phyloP scores from a whole-genome alignment of 1,140 invertebrate species.

The Mylabris phalerata region DNA sequence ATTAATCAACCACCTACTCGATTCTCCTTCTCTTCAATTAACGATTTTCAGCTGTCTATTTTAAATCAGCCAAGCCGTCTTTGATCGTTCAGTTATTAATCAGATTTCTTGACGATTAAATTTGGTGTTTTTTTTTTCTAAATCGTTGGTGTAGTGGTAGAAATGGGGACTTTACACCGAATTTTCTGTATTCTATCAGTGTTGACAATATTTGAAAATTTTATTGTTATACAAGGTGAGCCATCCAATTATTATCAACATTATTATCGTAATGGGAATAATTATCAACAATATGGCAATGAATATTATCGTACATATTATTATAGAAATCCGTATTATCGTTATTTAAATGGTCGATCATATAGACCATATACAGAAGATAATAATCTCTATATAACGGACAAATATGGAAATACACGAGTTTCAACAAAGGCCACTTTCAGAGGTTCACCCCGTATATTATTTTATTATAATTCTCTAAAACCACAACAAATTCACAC shows the following conservation, averaged over 20 bases:
- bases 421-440: conserved; percentile 15
- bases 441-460: conserved; percentile 5
- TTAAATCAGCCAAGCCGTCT: too few species aligned
- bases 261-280: conserved; percentile 18
- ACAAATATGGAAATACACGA: conserved; percentile 29
- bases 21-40: too few species aligned
- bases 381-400: conserved; percentile 30
- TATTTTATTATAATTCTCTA: not conserved
- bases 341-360: not conserved
- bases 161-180: too few species aligned
- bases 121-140: too few species aligned
- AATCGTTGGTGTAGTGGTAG: too few species aligned
- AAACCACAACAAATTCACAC: too few species aligned
- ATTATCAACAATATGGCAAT: conserved; percentile 21
- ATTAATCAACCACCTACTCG: too few species aligned
- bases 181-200: too few species aligned
- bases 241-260: conserved; percentile 25
- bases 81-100: too few species aligned
- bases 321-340: conserved; percentile 4
- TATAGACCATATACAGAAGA: conserved; percentile 15
- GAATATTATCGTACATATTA: conserved; percentile 1
- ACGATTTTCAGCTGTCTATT: too few species aligned
- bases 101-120: too few species aligned
- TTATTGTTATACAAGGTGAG: conserved; percentile 14
- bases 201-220: too few species aligned